Evolutionary conservation across 2,888 invertebrate genomes (phyloP).

Genomic region (Cosmia pyralina): DNA sequence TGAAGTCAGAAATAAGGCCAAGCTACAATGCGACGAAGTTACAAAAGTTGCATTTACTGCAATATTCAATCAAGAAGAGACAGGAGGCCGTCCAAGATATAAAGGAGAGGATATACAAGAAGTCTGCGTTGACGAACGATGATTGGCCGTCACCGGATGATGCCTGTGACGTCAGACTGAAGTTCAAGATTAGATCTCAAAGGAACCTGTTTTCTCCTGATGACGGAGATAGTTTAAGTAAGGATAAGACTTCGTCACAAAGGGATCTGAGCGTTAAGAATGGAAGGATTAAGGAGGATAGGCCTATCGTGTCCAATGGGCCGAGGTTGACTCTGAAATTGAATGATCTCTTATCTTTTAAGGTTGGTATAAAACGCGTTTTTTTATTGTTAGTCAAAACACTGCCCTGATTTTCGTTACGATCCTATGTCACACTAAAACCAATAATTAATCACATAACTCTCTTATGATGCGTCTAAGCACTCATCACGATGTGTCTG

Average conservation of each 20-base stretch:
- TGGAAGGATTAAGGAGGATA: slow-evolving; percentile 80
- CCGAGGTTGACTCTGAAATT: slow-evolving; percentile 84
- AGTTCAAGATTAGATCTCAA: slow-evolving; percentile 78
- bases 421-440: background rate
- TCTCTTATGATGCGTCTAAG: too few relatives aligned
- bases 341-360: slow-evolving; percentile 87
- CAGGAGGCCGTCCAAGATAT: slow-evolving; percentile 91
- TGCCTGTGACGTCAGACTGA: slow-evolving; percentile 71
- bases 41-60: slow-evolving; percentile 92
- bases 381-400: background rate
- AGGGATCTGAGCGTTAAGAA: slow-evolving; percentile 77
- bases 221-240: slow-evolving; percentile 71
- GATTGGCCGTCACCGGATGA: slow-evolving; percentile 72
- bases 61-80: slow-evolving; percentile 93
- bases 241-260: slow-evolving; percentile 75
- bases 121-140: slow-evolving; percentile 80
- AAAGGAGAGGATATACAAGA: slow-evolving; percentile 86
- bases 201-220: slow-evolving; percentile 82
- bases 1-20: slow-evolving; percentile 91
- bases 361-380: slow-evolving; percentile 72
- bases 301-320: slow-evolving; percentile 78
- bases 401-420: background rate
- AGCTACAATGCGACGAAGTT: slow-evolving; percentile 94
- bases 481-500: too few relatives aligned
- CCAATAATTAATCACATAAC: background rate